Evolutionary conservation across 1,140 invertebrate genomes (phyloP), one percentile per base, ranked within the genome.

Genomic region (Solen grandis): DNA sequence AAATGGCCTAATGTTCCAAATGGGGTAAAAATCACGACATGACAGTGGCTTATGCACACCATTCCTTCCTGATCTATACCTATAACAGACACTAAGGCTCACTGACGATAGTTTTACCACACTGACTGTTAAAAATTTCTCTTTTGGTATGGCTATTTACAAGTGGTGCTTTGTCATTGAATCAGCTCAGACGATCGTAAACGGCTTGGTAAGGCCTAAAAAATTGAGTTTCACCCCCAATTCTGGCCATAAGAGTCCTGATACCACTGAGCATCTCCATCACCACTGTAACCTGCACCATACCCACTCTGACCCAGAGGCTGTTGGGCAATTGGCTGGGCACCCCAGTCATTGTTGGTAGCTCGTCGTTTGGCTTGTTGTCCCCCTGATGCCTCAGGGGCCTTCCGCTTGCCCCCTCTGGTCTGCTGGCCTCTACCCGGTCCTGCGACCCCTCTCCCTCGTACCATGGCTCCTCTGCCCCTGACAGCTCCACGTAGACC

Each of bases 301-400:
- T 85, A 86, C 46, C 82, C 84, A 63, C 88, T 87, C 72, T 90
- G 88, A 62, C 88, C 88, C 93, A 96, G 94, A 92, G 96, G 95
- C 94, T 96, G 96, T 88, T 94, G 93, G 83, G 93, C 92, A 84
- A 94, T 93, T 76, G 93, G 93, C 87, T 93, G 93, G 81, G 89
- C 92, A 79, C 93, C 93, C 93, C 93, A 94, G 77, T 88, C 90
- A 73, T 88, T 85, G 54, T 88, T 80, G 68, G 85, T 90, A 86
- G 90, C 95, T 94, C 97, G 96, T 95, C 97, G 96, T 95, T 98
- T 98, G 94, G 95, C 95, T 95, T 97, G 96, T 95, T 96, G 96
- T 95, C 96, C 96, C 95, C 96, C 97, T 96, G 97, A 96, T 94
- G 96, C 96, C 94, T 97, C 97, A 33, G 76, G 76, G 94, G 96